Evolutionary conservation across 1,140 invertebrate species (phyloP).

Genomic region (Drosophila littoralis): DNA sequence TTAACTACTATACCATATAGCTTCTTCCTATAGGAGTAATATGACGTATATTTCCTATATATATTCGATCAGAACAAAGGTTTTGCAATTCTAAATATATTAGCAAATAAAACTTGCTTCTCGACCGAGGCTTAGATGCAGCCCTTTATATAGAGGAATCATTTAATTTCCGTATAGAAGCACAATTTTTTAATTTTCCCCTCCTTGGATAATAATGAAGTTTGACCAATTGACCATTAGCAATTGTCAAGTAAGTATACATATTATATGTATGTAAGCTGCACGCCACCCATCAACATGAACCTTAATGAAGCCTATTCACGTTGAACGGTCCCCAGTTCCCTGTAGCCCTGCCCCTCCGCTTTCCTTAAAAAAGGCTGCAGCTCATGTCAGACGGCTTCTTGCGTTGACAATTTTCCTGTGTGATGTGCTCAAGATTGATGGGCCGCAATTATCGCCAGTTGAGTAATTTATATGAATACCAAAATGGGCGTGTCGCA

Average conservation of each 20-base stretch:
- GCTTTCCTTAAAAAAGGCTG: constrained; percentile 49
- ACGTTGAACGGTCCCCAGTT: constrained; percentile 19
- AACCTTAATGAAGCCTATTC: constrained; percentile 62
- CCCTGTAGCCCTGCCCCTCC: neutral
- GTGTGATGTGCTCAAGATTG: constrained; percentile 79
- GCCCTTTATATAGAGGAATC: too few relatives aligned
- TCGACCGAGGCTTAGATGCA: too few relatives aligned
- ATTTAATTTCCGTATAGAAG: too few relatives aligned
- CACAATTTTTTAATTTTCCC: too few relatives aligned
- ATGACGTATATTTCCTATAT: too few relatives aligned
- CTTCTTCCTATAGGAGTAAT: too few relatives aligned
- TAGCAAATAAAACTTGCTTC: too few relatives aligned
- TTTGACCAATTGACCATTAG: neutral
- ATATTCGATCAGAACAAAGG: too few relatives aligned
- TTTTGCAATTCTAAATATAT: too few relatives aligned
- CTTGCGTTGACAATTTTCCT: constrained; percentile 81
- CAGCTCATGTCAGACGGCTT: constrained; percentile 72
- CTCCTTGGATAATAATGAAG: constrained; percentile 1
- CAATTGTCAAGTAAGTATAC: neutral
- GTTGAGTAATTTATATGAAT: constrained; percentile 78
- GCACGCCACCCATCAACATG: constrained; percentile 30
- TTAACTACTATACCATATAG: too few relatives aligned
- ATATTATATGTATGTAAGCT: constrained; percentile 19
- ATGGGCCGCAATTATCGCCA: constrained; percentile 79
- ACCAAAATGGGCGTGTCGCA: constrained; percentile 65